A percentile compares a stretch with the other conserved stretches of the same genome.
Evolutionary conservation across 2,113 vertebrate genomes (phyloP).

Genomic region (Sapajus apella): DNA sequence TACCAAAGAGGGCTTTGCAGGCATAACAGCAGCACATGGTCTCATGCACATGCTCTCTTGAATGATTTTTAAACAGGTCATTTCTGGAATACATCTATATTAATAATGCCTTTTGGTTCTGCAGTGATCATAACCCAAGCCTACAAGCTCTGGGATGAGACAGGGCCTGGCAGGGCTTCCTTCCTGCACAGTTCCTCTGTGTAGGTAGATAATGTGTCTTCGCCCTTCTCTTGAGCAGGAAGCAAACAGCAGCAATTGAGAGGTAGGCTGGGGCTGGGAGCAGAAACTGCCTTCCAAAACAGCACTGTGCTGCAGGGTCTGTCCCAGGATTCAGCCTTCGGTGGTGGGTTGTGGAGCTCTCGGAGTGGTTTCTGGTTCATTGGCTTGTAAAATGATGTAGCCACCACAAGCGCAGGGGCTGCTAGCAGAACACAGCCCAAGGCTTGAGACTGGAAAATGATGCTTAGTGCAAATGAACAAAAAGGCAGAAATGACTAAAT

Average conservation of each 20-base stretch:
- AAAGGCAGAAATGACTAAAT: background rate
- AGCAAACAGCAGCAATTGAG: slow-evolving; percentile 41
- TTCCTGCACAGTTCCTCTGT: background rate
- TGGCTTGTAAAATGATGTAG: background rate
- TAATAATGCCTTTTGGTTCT: slow-evolving; percentile 17
- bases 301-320: slow-evolving; percentile 38
- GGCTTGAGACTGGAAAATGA: background rate
- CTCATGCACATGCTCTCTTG: background rate
- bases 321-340: background rate
- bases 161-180: slow-evolving; percentile 49
- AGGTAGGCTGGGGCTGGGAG: background rate
- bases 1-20: background rate
- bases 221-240: slow-evolving; percentile 71
- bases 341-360: background rate
- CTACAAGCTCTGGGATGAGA: background rate
- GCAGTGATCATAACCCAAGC: slow-evolving; percentile 46
- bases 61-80: background rate
- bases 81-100: background rate
- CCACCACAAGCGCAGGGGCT: background rate
- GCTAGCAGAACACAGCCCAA: background rate
- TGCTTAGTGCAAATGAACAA: background rate
- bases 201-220: slow-evolving; percentile 62
- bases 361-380: background rate
- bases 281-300: slow-evolving; percentile 69
- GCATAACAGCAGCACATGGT: background rate